Conservation (phyloP, 2,797 vertebrate genomes). For the Arctocebus calabarensis region DNA sequence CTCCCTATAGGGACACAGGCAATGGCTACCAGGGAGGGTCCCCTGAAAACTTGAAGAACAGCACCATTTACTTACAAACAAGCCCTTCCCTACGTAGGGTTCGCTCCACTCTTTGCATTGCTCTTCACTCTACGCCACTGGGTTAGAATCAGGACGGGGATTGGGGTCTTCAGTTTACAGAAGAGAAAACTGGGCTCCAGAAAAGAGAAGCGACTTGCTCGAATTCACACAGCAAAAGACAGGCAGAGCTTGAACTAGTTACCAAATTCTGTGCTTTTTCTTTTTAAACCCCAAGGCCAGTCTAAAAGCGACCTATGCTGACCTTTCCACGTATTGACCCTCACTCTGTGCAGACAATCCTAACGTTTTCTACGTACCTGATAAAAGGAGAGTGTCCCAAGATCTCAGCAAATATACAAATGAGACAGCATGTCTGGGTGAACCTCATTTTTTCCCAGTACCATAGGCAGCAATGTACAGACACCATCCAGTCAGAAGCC, state of each 20-base stretch:
- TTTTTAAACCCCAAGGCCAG: slow-evolving; percentile 36
- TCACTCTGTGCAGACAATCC: slow-evolving; percentile 43
- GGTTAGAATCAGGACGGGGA: not conserved
- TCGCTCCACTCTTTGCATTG: not conserved
- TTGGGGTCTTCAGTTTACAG: slow-evolving; percentile 50
- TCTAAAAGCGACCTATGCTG: slow-evolving; percentile 32
- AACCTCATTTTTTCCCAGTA: slow-evolving; percentile 63
- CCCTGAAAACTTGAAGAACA: not conserved
- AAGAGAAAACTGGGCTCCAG: slow-evolving; percentile 48
- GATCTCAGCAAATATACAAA: slow-evolving; percentile 75
- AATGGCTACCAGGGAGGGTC: not conserved
- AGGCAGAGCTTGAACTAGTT: slow-evolving; percentile 22
- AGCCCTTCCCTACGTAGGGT: not conserved
- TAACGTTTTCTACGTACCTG: slow-evolving; percentile 69
- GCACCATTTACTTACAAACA: not conserved
- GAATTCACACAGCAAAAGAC: slow-evolving; percentile 55
- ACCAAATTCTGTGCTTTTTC: slow-evolving; percentile 51
- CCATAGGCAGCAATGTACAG: slow-evolving; percentile 59
- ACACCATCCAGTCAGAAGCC: slow-evolving; percentile 69
- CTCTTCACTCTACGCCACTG: slow-evolving; percentile 22
- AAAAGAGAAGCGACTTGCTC: slow-evolving; percentile 44
- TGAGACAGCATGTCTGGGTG: slow-evolving; percentile 65
- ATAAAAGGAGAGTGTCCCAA: slow-evolving; percentile 68
- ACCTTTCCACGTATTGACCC: slow-evolving; percentile 59
- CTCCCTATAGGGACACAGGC: not conserved